A percentile compares a stretch with the other conserved stretches of the same genome.
phyloP scores from a whole-genome alignment of 2,113 vertebrate genomes.

The Myrmophylax atrothorax region DNA sequence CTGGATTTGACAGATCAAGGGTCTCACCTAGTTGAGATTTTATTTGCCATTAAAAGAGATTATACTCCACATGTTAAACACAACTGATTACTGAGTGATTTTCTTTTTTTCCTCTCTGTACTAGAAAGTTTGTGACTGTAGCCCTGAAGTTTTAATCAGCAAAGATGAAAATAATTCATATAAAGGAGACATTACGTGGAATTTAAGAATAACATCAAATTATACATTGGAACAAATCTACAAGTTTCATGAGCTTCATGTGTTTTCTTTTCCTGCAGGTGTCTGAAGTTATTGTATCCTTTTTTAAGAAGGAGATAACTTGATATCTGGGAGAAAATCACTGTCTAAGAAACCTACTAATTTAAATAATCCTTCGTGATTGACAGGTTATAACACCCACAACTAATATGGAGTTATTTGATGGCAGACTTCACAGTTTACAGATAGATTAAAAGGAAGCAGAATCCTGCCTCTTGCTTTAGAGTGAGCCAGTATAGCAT shows the following conservation, averaged over 20 bases:
- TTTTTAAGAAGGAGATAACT: slow-evolving; percentile 4
- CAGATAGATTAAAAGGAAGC: slow-evolving; percentile 9
- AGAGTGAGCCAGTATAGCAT: not conserved
- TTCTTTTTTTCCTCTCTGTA: fast-evolving
- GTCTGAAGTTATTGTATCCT: not conserved
- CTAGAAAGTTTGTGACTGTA: not conserved
- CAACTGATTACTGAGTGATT: not conserved
- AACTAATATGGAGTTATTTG: slow-evolving; percentile 12
- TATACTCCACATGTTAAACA: not conserved
- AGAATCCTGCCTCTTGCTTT: not conserved
- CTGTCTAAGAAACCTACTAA: not conserved
- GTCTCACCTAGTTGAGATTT: not conserved
- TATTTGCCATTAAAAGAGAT: not conserved
- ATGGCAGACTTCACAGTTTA: slow-evolving; percentile 27
- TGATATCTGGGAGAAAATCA: slow-evolving; percentile 15
- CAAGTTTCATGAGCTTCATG: not conserved
- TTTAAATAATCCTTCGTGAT: not conserved
- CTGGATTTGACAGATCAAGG: not conserved
- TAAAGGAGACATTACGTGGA: not conserved
- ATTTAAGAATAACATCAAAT: not conserved
- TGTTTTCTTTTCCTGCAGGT: not conserved
- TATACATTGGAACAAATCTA: not conserved
- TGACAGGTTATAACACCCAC: slow-evolving; percentile 37
- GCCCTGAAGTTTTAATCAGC: not conserved
- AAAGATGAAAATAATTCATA: not conserved